Evolutionary conservation across 2,888 invertebrate species (phyloP).

Genomic region (Dioctria linearis): DNA sequence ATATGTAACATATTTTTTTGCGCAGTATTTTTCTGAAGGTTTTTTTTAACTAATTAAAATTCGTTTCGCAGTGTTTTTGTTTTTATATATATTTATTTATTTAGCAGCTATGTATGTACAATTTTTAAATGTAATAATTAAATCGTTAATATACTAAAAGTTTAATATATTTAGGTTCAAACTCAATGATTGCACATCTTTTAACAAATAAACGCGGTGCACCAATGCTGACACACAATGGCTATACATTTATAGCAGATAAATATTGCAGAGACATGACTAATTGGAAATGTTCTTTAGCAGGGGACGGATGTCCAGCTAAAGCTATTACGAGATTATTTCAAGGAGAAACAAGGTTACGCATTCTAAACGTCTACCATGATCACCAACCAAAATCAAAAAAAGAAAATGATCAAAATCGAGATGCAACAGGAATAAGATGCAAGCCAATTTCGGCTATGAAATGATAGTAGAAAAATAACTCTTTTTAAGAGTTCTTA

Average conservation of each 20-base stretch:
- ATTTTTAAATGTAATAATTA: too few relatives aligned
- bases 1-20: too few relatives aligned
- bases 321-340: background rate
- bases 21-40: too few relatives aligned
- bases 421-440: too few relatives aligned
- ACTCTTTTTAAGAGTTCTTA: too few relatives aligned
- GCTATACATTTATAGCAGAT: background rate
- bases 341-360: background rate
- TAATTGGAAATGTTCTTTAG: background rate
- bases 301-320: background rate
- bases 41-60: too few relatives aligned
- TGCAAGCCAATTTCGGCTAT: too few relatives aligned
- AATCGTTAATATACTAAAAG: background rate
- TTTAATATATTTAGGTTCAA: background rate
- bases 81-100: too few relatives aligned
- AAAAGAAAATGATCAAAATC: too few relatives aligned
- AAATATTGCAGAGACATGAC: slow-evolving; percentile 12
- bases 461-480: too few relatives aligned
- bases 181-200: background rate
- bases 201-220: background rate
- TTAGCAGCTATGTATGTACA: too few relatives aligned
- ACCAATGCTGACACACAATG: background rate
- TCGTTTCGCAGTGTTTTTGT: too few relatives aligned
- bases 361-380: background rate
- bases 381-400: background rate